Base-by-base conservation (phyloP, 2,113 vertebrate genomes). In the Gobius niger region DNA sequence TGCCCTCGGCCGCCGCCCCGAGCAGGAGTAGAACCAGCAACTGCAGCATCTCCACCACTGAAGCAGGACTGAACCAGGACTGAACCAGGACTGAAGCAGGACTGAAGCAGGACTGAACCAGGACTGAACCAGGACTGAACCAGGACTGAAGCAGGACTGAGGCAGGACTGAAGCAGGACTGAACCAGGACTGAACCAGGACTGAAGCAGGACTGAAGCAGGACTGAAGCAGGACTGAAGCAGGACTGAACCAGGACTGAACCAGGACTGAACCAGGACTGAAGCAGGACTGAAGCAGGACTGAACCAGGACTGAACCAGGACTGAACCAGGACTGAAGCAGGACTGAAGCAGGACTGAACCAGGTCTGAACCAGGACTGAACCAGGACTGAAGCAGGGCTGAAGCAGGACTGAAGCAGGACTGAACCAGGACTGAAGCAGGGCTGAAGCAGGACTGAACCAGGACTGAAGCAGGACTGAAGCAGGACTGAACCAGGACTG, bases 1-100 rank as follows among this genome's bases (percentile, higher is more conserved):
- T 70, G 0, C 74, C 75, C 1, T 8, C 24, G 64, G 67, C 68
- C 16, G 16, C 19, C 3, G 70, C 42, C 0, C 56, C 69, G 63
- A 86, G 60, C 56, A 87, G 53, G 56, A 83, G 44, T n/a, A 78
- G 63, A 51, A 54, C 52, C 52, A 24, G 18, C 9, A 54, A 24
- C 52, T 9, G 52, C 52, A 54, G 18, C 52, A 24, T 24, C 19
- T 54, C 10, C 18, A 24, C 9, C 1, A 54, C 18, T 11, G 24
- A 12, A 54, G 9, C 18, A 11, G 18, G 16, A 9, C 51, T 19
- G 15, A 24, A 24, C 1, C 3, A 3, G 3, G 24, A 24, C 24
- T 24, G 24, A 12, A 54, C 9, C 52, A 24, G 52, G 16, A 9
- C 51, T 19, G 15, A 47, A 13, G 13, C 1, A 12, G 10, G 47